Evolutionary conservation across 1,140 invertebrate genomes (phyloP).

Genomic region (Druon quercuslanigerum): DNA sequence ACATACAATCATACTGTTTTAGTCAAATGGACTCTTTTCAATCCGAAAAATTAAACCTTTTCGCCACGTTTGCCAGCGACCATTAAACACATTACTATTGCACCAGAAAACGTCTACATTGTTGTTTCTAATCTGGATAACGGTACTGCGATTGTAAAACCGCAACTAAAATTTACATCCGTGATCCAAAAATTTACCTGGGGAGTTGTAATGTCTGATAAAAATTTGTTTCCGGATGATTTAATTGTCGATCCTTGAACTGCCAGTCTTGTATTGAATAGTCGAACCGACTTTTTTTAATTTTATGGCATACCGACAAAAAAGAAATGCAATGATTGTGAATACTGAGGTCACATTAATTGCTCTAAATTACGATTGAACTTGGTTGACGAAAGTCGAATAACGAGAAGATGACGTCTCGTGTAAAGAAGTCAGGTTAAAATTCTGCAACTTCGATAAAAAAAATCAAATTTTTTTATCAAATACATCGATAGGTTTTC

Average conservation of each 20-base stretch:
- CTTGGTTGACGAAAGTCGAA: conserved; percentile 89
- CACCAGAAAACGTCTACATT: conserved; percentile 80
- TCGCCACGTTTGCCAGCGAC: conserved; percentile 84
- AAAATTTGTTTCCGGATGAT: conserved; percentile 79
- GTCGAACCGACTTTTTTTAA: conserved; percentile 86
- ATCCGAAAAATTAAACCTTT: conserved; percentile 78
- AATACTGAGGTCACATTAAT: conserved; percentile 84
- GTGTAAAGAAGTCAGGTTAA: conserved; percentile 81
- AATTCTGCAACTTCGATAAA: conserved; percentile 86
- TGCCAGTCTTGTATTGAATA: conserved; percentile 84
- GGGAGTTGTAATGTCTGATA: conserved; percentile 72
- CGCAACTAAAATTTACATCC: conserved; percentile 77
- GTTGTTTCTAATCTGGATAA: conserved; percentile 85
- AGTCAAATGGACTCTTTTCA: conserved; percentile 84
- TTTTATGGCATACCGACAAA: conserved; percentile 84
- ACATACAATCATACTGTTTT: conserved; percentile 78
- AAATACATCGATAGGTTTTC: conserved; percentile 84
- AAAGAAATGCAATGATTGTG: conserved; percentile 77
- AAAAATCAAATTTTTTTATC: conserved; percentile 80
- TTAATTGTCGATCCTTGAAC: conserved; percentile 82
- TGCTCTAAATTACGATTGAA: conserved; percentile 80
- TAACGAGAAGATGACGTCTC: conserved; percentile 78
- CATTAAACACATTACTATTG: conserved; percentile 81
- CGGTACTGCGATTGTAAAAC: conserved; percentile 82
- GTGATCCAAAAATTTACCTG: conserved; percentile 84